Evolutionary conservation across 2,113 vertebrate genomes (phyloP).

Genomic region (Chloebia gouldiae): DNA sequence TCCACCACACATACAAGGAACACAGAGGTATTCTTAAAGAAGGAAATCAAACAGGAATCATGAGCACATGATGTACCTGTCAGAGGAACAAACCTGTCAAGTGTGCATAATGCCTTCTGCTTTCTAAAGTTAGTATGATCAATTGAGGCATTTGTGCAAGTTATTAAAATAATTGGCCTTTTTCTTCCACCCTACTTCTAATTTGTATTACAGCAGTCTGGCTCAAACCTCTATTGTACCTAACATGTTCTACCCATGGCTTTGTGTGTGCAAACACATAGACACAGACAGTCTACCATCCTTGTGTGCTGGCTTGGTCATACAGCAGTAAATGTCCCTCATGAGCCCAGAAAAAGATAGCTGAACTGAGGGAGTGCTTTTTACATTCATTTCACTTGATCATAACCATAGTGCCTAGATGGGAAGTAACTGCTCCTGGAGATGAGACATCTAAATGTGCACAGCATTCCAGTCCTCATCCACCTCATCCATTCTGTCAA

Average conservation of each 20-base stretch:
- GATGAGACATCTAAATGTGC: background rate
- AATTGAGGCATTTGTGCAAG: background rate
- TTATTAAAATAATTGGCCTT: constrained; percentile 1
- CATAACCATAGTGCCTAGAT: background rate
- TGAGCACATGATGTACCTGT: background rate
- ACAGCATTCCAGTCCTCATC: background rate
- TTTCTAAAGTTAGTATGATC: constrained; percentile 21
- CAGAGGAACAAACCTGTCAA: constrained; percentile 31
- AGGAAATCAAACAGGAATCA: constrained; percentile 28
- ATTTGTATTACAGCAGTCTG: background rate
- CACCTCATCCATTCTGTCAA: background rate
- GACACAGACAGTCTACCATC: background rate
- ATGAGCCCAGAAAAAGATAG: background rate
- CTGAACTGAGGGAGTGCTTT: background rate
- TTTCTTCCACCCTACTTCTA: background rate
- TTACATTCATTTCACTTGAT: background rate
- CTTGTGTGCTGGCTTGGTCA: fast-evolving
- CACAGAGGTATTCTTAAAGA: constrained; percentile 10
- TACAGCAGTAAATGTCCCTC: background rate
- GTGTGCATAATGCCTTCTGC: background rate
- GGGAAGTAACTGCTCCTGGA: background rate
- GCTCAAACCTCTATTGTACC: background rate
- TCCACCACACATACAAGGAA: constrained; percentile 1
- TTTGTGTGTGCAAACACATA: background rate
- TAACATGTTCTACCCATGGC: background rate